These are phyloP conservation scores for Drepana arcuata DNA, from an alignment of 1,140 invertebrate species.

Conservation along the genomic window DNA sequence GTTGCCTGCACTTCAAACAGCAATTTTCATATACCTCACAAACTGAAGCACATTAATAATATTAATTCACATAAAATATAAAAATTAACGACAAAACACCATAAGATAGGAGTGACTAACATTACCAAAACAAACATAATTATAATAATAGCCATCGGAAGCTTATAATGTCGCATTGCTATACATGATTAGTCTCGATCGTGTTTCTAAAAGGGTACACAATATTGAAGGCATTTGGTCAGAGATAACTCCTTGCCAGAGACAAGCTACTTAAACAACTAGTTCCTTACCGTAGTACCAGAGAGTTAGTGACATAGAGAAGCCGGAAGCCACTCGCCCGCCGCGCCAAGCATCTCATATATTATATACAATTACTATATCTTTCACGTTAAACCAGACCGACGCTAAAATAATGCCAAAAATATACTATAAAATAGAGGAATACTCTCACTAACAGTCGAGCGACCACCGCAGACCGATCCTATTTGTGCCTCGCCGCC, in stretches of 20 bases:
- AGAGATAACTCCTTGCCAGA: conserved; percentile 54
- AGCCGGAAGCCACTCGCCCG: conserved; percentile 50
- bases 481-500: conserved; percentile 22
- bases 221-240: conserved; percentile 66
- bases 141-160: conserved; percentile 50
- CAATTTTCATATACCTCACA: conserved; percentile 60
- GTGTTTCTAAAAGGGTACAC: conserved; percentile 57
- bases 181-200: conserved; percentile 62
- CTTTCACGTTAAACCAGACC: conserved; percentile 31
- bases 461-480: conserved; percentile 6
- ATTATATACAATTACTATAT: conserved; percentile 55
- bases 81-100: conserved; percentile 55
- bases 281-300: conserved; percentile 34
- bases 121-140: conserved; percentile 37
- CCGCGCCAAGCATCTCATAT: conserved; percentile 39
- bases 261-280: conserved; percentile 58
- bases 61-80: conserved; percentile 53
- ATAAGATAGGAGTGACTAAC: conserved; percentile 41
- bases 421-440: conserved; percentile 53
- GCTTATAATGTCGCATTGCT: conserved; percentile 52
- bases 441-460: conserved; percentile 21
- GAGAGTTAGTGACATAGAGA: conserved; percentile 51
- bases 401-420: conserved; percentile 43
- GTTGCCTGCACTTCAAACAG: conserved; percentile 67
- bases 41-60: conserved; percentile 57